Percentiles rank a stretch among this genome's conserved stretches.
These are phyloP conservation scores for Rhagoletis pomonella DNA, from an alignment of 1,140 invertebrate genomes.

Conservation along the genomic window DNA sequence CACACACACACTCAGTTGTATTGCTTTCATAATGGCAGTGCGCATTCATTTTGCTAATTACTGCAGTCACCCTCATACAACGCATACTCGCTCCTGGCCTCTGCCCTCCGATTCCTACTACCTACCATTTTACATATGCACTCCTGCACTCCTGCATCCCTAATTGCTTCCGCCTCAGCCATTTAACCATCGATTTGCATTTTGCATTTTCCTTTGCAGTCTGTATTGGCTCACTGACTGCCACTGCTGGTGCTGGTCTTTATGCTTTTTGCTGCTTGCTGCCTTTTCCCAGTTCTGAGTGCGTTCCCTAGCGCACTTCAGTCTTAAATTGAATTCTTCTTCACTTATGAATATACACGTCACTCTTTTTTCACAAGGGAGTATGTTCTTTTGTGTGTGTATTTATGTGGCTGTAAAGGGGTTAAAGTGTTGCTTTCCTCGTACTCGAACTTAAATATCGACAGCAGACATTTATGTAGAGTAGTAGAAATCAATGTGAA, in stretches of 20 bases:
- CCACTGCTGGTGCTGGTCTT: neutral
- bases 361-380: neutral
- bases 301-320: constrained; percentile 35
- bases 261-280: neutral
- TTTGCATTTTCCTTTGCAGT: constrained; percentile 43
- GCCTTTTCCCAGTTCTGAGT: neutral
- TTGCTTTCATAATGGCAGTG: neutral
- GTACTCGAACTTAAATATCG: neutral
- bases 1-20: no score
- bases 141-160: constrained; percentile 1
- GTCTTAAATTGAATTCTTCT: constrained; percentile 53
- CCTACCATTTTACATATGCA: neutral
- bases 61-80: constrained; percentile 17
- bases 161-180: constrained; percentile 43
- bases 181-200: constrained; percentile 52
- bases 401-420: neutral
- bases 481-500: constrained; percentile 47
- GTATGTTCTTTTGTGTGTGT: no score
- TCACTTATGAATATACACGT: constrained; percentile 15
- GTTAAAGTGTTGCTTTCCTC: constrained; percentile 39
- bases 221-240: neutral
- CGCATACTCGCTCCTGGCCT: neutral
- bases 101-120: neutral
- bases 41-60: constrained; percentile 53
- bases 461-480: neutral